A percentile compares a stretch with the other conserved stretches of the same genome.
phyloP scores from a whole-genome alignment of 2,797 vertebrate species.

The Sorex maritimensis region DNA sequence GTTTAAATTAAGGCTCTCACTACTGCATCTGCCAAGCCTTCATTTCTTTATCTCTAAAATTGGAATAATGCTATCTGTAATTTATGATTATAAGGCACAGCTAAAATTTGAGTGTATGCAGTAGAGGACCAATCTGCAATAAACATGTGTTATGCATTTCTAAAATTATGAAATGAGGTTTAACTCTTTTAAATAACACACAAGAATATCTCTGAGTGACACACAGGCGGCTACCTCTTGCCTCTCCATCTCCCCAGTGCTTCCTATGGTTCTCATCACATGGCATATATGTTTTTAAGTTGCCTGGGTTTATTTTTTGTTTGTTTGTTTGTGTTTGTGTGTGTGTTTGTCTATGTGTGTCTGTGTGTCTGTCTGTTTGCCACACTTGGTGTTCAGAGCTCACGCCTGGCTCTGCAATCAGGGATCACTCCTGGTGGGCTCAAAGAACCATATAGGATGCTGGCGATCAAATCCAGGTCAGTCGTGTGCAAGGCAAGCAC shows the following conservation, averaged over 20 bases:
- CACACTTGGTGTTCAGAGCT: no score
- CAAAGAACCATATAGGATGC: no score
- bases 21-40: not conserved
- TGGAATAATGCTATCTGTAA: not conserved
- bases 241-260: rapidly evolving
- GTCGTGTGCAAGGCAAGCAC: no score
- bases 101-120: not conserved
- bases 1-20: not conserved
- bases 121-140: not conserved
- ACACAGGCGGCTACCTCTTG: not conserved
- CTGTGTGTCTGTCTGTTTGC: no score
- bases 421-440: no score
- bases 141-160: not conserved
- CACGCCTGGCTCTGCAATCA: no score
- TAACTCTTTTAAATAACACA: not conserved
- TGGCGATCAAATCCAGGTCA: no score
- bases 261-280: no score
- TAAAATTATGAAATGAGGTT: not conserved
- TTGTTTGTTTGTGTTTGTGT: no score
- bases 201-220: not conserved
- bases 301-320: no score
- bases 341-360: no score
- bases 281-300: no score
- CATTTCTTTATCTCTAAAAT: not conserved
- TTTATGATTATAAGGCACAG: not conserved